Evolutionary conservation across 1,140 invertebrate species (phyloP), one percentile per base, ranked within the genome.

Genomic region (Meloidogyne floridensis): DNA sequence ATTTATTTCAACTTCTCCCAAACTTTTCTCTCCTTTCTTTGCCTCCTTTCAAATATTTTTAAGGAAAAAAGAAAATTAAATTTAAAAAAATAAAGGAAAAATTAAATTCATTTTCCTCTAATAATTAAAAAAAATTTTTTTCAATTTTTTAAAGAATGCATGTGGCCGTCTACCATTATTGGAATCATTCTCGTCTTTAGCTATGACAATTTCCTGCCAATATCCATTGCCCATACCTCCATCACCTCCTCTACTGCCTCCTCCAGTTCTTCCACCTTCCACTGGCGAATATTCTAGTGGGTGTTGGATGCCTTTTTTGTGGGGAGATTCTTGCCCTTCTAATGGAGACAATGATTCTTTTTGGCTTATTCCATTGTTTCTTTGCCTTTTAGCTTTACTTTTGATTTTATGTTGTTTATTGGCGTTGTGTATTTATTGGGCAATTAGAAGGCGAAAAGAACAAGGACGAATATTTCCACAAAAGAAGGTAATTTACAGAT

Each of bases 261-360:
- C 59, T n/a, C 59, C 13, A 15, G 11, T 59, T 59, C 56, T n/a
- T 65, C 15, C 15, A 65, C 59, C 7, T n/a, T n/a, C 59, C 2
- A n/a, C 56, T 59, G 56, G 56, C 5, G 56, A 15, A 59, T 59
- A 11, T 15, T 5, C 13, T 59, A 18, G 59, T 65, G 59, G n/a
- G n/a, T 65, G 59, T 65, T 65, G 15, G n/a, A 65, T 65, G 59
- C 59, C 59, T 65, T 65, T n/a, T 65, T 65, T 65, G n/a, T 65
- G 15, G 59, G 59, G 59, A 65, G n/a, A 65, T 65, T 5, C n/a
- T n/a, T 65, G 59, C n/a, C 32, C 32, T 32, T 65, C n/a, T n/a
- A 65, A 65, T 65, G 56, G 13, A 5, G 13, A 59, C 13, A 56
- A 9, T 59, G 15, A 11, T n/a, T 0, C 59, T 65, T 65, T 65